Base-by-base conservation (phyloP, 2,888 invertebrate species). In the Agrochola lota region DNA sequence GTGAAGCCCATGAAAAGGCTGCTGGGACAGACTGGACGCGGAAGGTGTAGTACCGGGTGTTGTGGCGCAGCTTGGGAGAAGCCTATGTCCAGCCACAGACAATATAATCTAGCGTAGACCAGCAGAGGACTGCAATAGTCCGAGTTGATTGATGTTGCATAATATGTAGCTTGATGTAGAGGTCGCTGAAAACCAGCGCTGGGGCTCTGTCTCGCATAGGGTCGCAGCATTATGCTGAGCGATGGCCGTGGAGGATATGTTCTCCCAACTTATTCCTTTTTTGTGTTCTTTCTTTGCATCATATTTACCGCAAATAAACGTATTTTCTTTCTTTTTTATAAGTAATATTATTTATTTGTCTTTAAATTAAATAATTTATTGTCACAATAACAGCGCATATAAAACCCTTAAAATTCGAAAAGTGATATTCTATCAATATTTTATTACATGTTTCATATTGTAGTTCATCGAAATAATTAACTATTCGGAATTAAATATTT, bases 381-480 rank as follows among this genome's bases (percentile, higher is more conserved):
- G 30, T 12, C 66, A 77, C 73, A 81, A 74, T 52, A 83, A 60
- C 78, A 87, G 80, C 83, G 81, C 87, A 80, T 64, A 82, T 63
- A 46, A 70, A 43, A 71, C 57, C 63, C 67, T 72, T 78, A 82
- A 82, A 79, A 86, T 85, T 84, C 83, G 68, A 87, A 87, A 88
- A 76, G 78, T 87, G 86, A 81, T 87, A 83, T 78, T 85, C 70
- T 88, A 87, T 70, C 75, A 72, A 88, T 85, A 81, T 72, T 74
- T 77, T 72, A 74, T 73, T 88, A 88, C 73, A 77, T 67, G 74
- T 30, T 77, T n/a, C 60, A 52, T 81, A 66, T 35, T 35, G 80
- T 59, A 77, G 69, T 76, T 79, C 74, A 73, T 76, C 40, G 43
- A 80, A 77, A 86, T 85, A 74, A 87, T 80, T 84, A 77, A 30